Evolutionary conservation across 2,113 vertebrate species (phyloP).

Genomic region (Ploceus nigricollis): DNA sequence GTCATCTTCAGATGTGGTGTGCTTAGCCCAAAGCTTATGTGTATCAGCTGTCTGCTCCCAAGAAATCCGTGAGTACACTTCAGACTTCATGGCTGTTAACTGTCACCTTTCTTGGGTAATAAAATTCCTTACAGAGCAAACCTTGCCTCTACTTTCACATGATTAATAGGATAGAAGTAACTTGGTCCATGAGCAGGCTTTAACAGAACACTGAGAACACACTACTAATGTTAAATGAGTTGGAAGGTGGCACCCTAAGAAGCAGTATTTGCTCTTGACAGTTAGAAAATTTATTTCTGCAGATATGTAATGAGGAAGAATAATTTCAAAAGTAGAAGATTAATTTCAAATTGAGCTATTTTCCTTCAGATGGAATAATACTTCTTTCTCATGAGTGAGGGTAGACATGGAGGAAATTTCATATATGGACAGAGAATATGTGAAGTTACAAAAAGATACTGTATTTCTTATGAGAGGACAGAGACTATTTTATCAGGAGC

Average conservation of each 20-base stretch:
- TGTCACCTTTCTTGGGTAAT: not conserved
- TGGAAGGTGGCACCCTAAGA: not conserved
- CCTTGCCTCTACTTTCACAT: not conserved
- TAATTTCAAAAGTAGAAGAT: not conserved
- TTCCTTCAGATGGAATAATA: not conserved
- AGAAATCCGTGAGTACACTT: not conserved
- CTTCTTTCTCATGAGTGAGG: not conserved
- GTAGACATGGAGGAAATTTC: not conserved
- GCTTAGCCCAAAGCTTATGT: not conserved
- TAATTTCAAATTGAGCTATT: not conserved
- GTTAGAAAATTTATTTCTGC: not conserved
- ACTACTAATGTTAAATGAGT: not conserved
- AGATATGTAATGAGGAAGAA: not conserved
- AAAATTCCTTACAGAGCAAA: not conserved
- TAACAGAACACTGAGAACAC: not conserved
- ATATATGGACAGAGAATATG: not conserved
- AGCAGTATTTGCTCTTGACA: not conserved
- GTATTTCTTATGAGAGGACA: not conserved
- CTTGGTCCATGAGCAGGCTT: not conserved
- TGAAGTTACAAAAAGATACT: not conserved
- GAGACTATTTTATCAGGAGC: not conserved
- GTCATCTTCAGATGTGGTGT: not conserved
- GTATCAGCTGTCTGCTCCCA: not conserved
- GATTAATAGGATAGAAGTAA: not conserved
- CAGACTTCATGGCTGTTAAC: not conserved